Conservation (phyloP, 1,140 invertebrate genomes). For the Aphaenogaster floridana region DNA sequence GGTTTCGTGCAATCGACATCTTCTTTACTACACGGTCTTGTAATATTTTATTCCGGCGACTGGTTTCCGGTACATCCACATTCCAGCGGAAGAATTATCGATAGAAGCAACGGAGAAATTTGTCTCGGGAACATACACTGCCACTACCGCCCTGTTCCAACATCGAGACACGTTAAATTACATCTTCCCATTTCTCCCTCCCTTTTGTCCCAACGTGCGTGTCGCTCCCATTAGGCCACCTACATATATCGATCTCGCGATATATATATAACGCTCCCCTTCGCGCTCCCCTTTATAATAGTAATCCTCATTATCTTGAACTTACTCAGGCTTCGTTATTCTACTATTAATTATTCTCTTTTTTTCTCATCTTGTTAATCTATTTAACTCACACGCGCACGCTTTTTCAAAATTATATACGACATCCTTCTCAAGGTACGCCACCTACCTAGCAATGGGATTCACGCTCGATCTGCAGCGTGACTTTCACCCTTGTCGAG, state of each 20-base stretch:
- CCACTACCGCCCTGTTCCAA: conserved; percentile 27
- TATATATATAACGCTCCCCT: not conserved
- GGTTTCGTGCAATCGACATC: conserved; percentile 61
- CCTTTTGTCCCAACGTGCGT: conserved; percentile 9
- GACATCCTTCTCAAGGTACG: not conserved
- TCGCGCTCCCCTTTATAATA: conserved; percentile 5
- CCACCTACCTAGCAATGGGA: not conserved
- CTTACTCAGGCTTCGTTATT: not conserved
- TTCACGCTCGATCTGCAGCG: conserved; percentile 41
- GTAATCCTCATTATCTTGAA: not conserved
- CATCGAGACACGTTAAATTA: conserved; percentile 42
- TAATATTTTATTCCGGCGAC: conserved; percentile 61
- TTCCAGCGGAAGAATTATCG: conserved; percentile 56
- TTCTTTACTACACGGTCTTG: conserved; percentile 46
- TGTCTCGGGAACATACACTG: conserved; percentile 44
- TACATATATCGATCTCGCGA: conserved; percentile 19
- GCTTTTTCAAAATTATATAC: conserved; percentile 44
- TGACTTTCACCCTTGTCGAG: not conserved
- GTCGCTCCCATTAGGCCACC: conserved; percentile 22
- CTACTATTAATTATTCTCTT: not conserved
- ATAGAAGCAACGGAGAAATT: conserved; percentile 40
- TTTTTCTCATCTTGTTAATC: conserved; percentile 32
- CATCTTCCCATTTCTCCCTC: conserved; percentile 22
- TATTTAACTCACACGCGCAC: not conserved
- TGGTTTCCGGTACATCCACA: conserved; percentile 40